Conservation (phyloP, 2,888 invertebrate species). For the Sphaeridia pumilis region DNA sequence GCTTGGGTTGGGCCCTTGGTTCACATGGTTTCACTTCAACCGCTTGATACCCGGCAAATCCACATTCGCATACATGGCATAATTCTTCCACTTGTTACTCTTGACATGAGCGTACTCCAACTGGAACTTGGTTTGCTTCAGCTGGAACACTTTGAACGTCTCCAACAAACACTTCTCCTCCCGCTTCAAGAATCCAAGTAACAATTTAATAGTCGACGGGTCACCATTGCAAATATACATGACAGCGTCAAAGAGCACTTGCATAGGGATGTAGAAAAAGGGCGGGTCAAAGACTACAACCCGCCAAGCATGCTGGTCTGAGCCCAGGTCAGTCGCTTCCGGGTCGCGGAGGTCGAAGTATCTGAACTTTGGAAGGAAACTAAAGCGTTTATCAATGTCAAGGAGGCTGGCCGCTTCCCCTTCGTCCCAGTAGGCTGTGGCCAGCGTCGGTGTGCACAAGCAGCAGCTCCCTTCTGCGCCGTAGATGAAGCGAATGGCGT, state of each 20-base stretch:
- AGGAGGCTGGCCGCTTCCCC: slow-evolving; percentile 25
- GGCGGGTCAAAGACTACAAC: slow-evolving; percentile 33
- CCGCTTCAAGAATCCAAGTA: slow-evolving; percentile 28
- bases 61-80: slow-evolving; percentile 31
- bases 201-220: slow-evolving; percentile 23
- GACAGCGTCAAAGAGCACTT: slow-evolving; percentile 26
- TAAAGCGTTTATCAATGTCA: slow-evolving; percentile 31
- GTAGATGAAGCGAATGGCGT: slow-evolving; percentile 24
- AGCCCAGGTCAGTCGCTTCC: slow-evolving; percentile 9
- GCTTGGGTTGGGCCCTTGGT: not conserved
- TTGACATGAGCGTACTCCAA: slow-evolving; percentile 32
- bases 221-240: slow-evolving; percentile 23
- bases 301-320: slow-evolving; percentile 23
- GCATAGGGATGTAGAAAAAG: slow-evolving; percentile 32
- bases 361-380: slow-evolving; percentile 29
- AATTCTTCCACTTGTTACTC: slow-evolving; percentile 32
- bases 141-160: slow-evolving; percentile 21
- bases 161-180: slow-evolving; percentile 26
- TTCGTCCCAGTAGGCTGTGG: slow-evolving; percentile 26
- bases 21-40: not conserved
- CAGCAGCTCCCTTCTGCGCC: slow-evolving; percentile 28
- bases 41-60: slow-evolving; percentile 32
- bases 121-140: slow-evolving; percentile 25
- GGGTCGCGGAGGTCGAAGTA: slow-evolving; percentile 30
- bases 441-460: slow-evolving; percentile 28